Evolutionary conservation across 2,113 vertebrate genomes (phyloP), one percentile per base, ranked within the genome.

Genomic region (Saguinus imperator): DNA sequence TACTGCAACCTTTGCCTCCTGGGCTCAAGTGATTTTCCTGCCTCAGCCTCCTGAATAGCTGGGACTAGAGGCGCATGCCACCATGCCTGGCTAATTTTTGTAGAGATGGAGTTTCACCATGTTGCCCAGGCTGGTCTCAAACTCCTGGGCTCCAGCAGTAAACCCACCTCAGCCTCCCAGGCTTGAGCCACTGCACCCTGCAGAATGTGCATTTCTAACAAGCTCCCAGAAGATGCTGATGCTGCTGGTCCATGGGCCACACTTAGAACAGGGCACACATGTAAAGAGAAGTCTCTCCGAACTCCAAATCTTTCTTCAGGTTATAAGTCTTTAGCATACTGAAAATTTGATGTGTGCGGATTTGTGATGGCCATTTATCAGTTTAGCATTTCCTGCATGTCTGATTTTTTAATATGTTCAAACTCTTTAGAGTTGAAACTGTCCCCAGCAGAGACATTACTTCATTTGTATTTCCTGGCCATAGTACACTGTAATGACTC

Each of bases 381-480:
- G 70, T 45, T 88, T 35, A 72, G 72, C 1, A 10, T 89, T 68
- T 93, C 68, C 14, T 29, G 7, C 57, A 4, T 52, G 35, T 79
- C 72, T 90, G 55, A 43, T 75, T 12, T 91, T 76, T 85, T 72
- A 12, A 21, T 14, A 13, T 27, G 20, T 88, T 82, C 40, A n/a
- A 58, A 18, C 73, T 92, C 23, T 70, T 75, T 58, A n/a, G 25
- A 57, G 35, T 87, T 81, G 75, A 64, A 96, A 40, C 27, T 92
- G 45, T 35, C 48, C n/a, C 45, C 16, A 37, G 88, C 87, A 93
- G 40, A 88, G 61, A 40, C n/a, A 48, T 64, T 35, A n/a, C 29
- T 96, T 90, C 43, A 17, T 92, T 66, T 92, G 37, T 80, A 18
- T 81, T 92, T 88, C 64, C 89, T 85, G 61, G 73, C 35, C 43